Conservation (phyloP, 2,888 invertebrate species). For the Plebejus anna region DNA sequence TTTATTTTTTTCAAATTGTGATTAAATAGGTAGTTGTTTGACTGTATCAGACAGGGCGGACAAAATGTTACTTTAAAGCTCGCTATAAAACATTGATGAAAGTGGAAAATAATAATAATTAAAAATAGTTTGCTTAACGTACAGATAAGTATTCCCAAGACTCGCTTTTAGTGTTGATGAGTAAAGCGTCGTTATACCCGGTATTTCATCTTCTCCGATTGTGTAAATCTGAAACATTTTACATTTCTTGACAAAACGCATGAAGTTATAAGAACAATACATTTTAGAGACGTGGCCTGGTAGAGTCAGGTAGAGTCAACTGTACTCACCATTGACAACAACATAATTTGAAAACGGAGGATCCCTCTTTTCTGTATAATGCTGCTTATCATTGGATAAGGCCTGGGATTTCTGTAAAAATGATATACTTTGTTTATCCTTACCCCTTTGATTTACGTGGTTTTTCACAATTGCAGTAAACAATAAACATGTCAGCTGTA, state of each 20-base stretch:
- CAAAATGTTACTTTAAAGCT: too few relatives aligned
- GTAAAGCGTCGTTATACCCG: conserved; percentile 82
- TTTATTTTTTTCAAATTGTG: too few relatives aligned
- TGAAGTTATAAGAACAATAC: too few relatives aligned
- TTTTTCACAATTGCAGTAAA: background rate
- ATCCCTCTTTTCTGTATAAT: conserved; percentile 69
- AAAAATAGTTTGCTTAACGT: conserved; percentile 32
- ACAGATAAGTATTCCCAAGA: conserved; percentile 56
- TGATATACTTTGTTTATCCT: background rate
- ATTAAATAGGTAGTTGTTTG: too few relatives aligned
- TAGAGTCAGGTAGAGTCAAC: background rate
- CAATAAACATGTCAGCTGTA: too few relatives aligned
- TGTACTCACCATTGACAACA: conserved; percentile 69
- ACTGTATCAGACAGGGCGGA: too few relatives aligned
- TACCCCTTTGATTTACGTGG: background rate
- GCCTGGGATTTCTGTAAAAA: conserved; percentile 55
- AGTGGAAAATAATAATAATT: background rate
- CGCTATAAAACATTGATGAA: too few relatives aligned
- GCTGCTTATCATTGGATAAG: conserved; percentile 75
- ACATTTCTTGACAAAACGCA: background rate
- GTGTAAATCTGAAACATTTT: conserved; percentile 76
- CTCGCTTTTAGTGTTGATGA: conserved; percentile 79
- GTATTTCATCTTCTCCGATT: conserved; percentile 84
- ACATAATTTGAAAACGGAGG: conserved; percentile 68
- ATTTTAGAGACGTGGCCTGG: too few relatives aligned